Base-by-base conservation (phyloP, 2,888 invertebrate genomes). In the Drosophila atroscutellata region DNA sequence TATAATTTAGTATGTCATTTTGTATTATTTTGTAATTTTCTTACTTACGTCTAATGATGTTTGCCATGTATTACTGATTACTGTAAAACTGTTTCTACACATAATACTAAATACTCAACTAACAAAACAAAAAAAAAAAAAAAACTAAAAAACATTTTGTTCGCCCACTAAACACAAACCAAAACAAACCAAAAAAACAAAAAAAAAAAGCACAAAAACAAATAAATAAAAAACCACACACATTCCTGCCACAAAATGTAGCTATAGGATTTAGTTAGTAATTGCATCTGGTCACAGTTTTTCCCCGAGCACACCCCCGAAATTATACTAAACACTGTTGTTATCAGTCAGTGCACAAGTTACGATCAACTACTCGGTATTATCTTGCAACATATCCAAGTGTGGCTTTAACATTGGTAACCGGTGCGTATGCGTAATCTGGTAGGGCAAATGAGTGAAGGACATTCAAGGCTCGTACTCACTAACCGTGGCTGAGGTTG, bases 401-500 rank as follows among this genome's bases (percentile, higher is more conserved):
- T 58, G 59, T 64, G 26, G 34, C 34, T 32, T 30, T 34, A 20
- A 36, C 13, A 15, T 28, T 60, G 73, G 68, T n/a, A 15, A 51
- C 42, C 62, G 74, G 59, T 69, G 65, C 77, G 77, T 73, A 77
- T 77, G 49, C 64, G 68, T 59, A 56, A 62, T 77, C 11, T 4
- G 24, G 42, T 54, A 54, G 47, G 20, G 24, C 30, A 24, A 64
- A 26, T 42, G n/a, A 56, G 5, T 13, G 24, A 32, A 13, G 18
- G 60, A 13, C 11, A 54, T 32, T 26, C 4, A 34, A 42, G 20
- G 11, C 11, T 28, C 3, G 20, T 42, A 51, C 30, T 20, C 68
- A 78, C 78, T 78, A 78, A 78, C 59, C 62, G 71, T 60, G 72
- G 65, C 56, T 49, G 42, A 47, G 34, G 39, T 61, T n/a, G 24